Conservation (phyloP, 1,140 invertebrate genomes). For the Palaemon carinicauda region DNA sequence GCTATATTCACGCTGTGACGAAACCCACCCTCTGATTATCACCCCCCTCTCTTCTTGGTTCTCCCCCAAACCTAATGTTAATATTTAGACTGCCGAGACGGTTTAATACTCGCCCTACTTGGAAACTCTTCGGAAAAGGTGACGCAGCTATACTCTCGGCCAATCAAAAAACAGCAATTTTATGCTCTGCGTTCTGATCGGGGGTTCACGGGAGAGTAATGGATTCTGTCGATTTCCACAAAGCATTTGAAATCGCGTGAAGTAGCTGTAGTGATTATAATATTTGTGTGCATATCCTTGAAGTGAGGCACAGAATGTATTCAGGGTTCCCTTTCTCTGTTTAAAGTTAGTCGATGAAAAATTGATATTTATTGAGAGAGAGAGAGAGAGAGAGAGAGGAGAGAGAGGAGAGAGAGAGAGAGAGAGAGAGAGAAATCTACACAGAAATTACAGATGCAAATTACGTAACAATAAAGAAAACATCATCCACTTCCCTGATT, state of each 20-base stretch:
- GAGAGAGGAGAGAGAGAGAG: too few relatives aligned
- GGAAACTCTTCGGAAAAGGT: neutral
- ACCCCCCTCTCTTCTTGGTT: constrained; percentile 21
- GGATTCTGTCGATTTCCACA: neutral
- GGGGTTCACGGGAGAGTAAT: neutral
- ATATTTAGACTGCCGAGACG: constrained; percentile 45
- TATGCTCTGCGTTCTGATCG: neutral
- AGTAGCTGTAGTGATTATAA: constrained; percentile 34
- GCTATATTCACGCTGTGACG: neutral
- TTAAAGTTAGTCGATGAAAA: too few relatives aligned
- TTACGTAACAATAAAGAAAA: too few relatives aligned
- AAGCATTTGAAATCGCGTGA: constrained; percentile 15
- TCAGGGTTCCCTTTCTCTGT: neutral
- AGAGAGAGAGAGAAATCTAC: too few relatives aligned
- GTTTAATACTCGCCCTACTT: constrained; percentile 17
- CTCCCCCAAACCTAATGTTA: constrained; percentile 27
- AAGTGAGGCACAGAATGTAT: too few relatives aligned
- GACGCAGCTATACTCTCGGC: neutral
- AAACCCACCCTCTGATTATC: constrained; percentile 38
- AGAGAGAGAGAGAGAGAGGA: too few relatives aligned
- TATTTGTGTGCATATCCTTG: constrained; percentile 21
- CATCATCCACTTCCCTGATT: too few relatives aligned
- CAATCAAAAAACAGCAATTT: constrained; percentile 6
- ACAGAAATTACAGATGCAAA: too few relatives aligned
- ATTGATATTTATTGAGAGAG: too few relatives aligned